These are phyloP conservation scores for Lithobates sylvaticus DNA, from an alignment of 2,797 vertebrate genomes.

Conservation along the genomic window DNA sequence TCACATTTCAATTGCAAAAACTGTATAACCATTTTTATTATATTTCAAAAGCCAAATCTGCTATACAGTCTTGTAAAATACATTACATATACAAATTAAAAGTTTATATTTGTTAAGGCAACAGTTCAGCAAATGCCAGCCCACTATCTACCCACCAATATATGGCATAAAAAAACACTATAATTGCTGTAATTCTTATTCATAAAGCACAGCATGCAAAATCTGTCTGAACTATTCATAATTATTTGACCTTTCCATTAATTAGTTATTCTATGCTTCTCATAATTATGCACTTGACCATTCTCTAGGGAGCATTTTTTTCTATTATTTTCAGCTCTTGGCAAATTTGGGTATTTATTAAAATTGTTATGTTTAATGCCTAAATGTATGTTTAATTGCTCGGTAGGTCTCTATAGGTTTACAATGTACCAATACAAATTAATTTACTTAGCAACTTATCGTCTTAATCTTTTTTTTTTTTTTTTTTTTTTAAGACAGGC, in stretches of 20 bases:
- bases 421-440: constrained; percentile 6
- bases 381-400: constrained; percentile 32
- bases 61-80: constrained; percentile 62
- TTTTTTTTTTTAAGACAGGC: no score
- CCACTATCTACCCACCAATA: neutral
- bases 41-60: neutral
- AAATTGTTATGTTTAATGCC: constrained; percentile 44
- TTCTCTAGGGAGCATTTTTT: constrained; percentile 22
- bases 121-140: neutral
- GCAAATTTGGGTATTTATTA: constrained; percentile 39
- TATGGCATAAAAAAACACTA: constrained; percentile 17
- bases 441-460: neutral
- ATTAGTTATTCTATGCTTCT: constrained; percentile 53
- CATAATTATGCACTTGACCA: constrained; percentile 50
- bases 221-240: constrained; percentile 47
- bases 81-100: constrained; percentile 59
- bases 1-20: neutral
- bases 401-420: constrained; percentile 6
- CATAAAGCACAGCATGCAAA: constrained; percentile 47
- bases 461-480: neutral
- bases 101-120: constrained; percentile 7
- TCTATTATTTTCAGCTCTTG: constrained; percentile 43
- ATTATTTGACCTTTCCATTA: constrained; percentile 57
- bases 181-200: constrained; percentile 49
- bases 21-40: neutral